Evolutionary conservation across 2,888 invertebrate genomes (phyloP), one percentile per base, ranked within the genome.

Genomic region (Carabus problematicus): DNA sequence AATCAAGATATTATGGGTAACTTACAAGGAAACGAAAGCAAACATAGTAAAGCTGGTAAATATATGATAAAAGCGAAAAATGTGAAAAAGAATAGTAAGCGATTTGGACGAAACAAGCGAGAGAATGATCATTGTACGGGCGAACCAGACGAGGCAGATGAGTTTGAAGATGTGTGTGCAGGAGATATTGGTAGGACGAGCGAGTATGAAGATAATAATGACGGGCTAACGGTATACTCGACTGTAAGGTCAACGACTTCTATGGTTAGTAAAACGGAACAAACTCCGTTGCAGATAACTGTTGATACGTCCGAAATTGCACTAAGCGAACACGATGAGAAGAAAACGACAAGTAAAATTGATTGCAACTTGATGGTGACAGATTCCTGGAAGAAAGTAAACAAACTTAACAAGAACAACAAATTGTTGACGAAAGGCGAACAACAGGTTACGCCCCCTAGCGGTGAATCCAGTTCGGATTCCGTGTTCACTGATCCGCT

Each of bases 401-500:
- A 77, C 61, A 74, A 72, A 64, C 54, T 73, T 54, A 47, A 40
- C 55, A 18, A 56, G 45, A 43, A 47, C 43, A 40, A 41, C 29
- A 47, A 69, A 71, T 40, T 59, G 59, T 56, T 64, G 69, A n/a
- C 64, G 71, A 75, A 72, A 64, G 58, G 56, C 67, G 71, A 49
- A 56, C 72, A 73, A 64, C 76, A 78, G 74, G 78, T 79, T 59
- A 79, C 77, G 61, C 82, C 79, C 74, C 85, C 84, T 74, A 86
- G 84, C 77, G 85, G 83, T 77, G 86, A 84, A 73, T 88, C 90
- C 73, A 90, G 90, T 80, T 87, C 87, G 71, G 88, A 89, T 76
- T 91, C 91, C 78, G 87, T 91, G 80, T 91, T 91, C 83, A 91
- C 91, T 75, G 91, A 91, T 81, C 83, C 87, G 74, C 85, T 86